Percentiles rank a stretch among this genome's conserved stretches.
phyloP scores from a whole-genome alignment of 1,140 invertebrate genomes.

The Pygmarrhopalites habei region DNA sequence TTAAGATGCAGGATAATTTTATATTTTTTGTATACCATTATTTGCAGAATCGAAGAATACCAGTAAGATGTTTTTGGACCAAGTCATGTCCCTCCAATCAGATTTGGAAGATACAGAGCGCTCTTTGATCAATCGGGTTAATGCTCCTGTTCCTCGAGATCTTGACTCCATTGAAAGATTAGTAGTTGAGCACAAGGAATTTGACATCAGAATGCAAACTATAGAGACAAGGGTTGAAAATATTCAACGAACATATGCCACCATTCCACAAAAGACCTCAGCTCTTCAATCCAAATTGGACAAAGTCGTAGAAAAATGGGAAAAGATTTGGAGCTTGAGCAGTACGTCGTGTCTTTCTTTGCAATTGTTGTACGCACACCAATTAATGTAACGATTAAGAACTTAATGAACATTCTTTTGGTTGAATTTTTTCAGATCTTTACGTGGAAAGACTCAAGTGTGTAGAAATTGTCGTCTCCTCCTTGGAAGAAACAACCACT shows the following conservation, averaged over 20 bases:
- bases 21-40: conserved; percentile 2
- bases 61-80: conserved; percentile 74
- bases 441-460: conserved; percentile 86
- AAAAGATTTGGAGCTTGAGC: conserved; percentile 80
- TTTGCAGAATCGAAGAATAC: conserved; percentile 72
- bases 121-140: conserved; percentile 67
- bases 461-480: conserved; percentile 78
- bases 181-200: conserved; percentile 82
- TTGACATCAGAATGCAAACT: conserved; percentile 59
- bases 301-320: conserved; percentile 82
- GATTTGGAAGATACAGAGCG: conserved; percentile 77
- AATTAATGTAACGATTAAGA: too few relatives aligned
- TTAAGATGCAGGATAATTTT: too few relatives aligned
- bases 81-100: conserved; percentile 69
- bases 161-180: conserved; percentile 76
- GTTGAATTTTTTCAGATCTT: conserved; percentile 68
- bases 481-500: conserved; percentile 79
- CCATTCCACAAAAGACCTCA: conserved; percentile 75
- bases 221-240: conserved; percentile 63
- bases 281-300: conserved; percentile 83
- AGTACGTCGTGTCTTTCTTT: too few relatives aligned
- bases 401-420: too few relatives aligned
- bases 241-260: conserved; percentile 71
- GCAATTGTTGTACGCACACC: too few relatives aligned
- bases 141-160: conserved; percentile 72